phyloP scores from a whole-genome alignment of 2,888 invertebrate genomes.

The Lamproptera curius region DNA sequence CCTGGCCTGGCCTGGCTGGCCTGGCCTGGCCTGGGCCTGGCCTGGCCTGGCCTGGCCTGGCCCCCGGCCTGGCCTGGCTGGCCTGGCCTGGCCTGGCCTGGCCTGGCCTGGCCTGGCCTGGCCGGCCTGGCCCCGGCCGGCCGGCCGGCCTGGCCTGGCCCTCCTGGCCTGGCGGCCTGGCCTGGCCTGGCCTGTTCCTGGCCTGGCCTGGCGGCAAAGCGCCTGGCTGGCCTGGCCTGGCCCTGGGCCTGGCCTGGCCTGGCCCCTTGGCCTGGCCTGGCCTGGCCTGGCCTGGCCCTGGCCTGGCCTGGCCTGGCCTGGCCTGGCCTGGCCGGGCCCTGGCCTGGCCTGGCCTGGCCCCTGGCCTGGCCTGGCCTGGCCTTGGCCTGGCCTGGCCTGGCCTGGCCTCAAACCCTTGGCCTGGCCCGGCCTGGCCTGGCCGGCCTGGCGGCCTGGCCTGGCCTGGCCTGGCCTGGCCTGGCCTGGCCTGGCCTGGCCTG shows the following conservation, averaged over 20 bases:
- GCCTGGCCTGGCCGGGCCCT: slow-evolving; percentile 8
- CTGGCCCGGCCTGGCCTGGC: too few species aligned
- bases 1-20: too few species aligned
- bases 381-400: slow-evolving; percentile 4
- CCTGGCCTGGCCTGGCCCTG: slow-evolving; percentile 20
- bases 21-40: slow-evolving; percentile 18
- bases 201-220: neutral
- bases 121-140: too few species aligned
- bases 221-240: slow-evolving; percentile 17
- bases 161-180: too few species aligned
- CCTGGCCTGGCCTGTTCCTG: slow-evolving; percentile 16
- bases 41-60: too few species aligned
- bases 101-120: slow-evolving; percentile 12
- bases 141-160: slow-evolving; percentile 3
- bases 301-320: slow-evolving; percentile 18
- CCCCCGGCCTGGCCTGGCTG: too few species aligned
- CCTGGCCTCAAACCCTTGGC: too few species aligned
- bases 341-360: too few species aligned
- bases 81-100: slow-evolving; percentile 17
- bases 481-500: too few species aligned
- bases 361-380: too few species aligned
- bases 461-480: neutral
- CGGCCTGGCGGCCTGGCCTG: too few species aligned
- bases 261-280: slow-evolving; percentile 11
- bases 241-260: slow-evolving; percentile 10